Base-by-base conservation (phyloP, 1,140 invertebrate genomes). In the Heliothis virescens region DNA sequence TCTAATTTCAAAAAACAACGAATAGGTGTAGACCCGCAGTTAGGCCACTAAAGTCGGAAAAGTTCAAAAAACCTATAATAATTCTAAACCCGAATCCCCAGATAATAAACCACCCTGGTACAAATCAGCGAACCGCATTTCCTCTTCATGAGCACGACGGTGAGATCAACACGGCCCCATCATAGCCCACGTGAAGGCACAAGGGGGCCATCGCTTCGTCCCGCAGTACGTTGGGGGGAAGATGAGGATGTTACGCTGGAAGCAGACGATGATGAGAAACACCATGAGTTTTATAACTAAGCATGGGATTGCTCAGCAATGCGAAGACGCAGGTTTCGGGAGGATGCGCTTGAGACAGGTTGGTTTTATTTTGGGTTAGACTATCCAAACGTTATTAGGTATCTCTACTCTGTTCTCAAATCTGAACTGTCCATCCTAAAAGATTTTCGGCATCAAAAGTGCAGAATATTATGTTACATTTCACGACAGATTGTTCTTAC, bases 301-400 rank as follows among this genome's bases (percentile, higher is more conserved):
- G 87, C 98, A 98, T 96, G 97, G 98, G 73, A 98, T 99, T 79
- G 97, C 97, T 85, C 98, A 99, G 94, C 98, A 98, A n/a, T 2
- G 88, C 92, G 21, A 92, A 96, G 57, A 94, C 96, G 55, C 96
- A 98, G 69, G 77, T 85, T n/a, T 1, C 94, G 97, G 75, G 96
- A 98, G 86, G 96, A 98, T 94, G 97, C 97, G 75, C 86, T 98
- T 57, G 92, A 96, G 77, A 96, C 96, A 91, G 97, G 98, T 79
- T 84, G 18, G 48, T 52, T 52, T 52, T 62, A 26, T 13, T 60
- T 11, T 26, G n/a, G 9, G 1, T 7, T 41, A 7, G 9, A 41
- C 9, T 9, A 41, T 41, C n/a, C 1, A 41, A 9, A 1, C 1
- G 5, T 41, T 41, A 41, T 41, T 41, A 41, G 34, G 3, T 34